Percentiles rank a stretch among this genome's conserved stretches.
phyloP scores from a whole-genome alignment of 2,888 invertebrate genomes.

The Artemia sinica region DNA sequence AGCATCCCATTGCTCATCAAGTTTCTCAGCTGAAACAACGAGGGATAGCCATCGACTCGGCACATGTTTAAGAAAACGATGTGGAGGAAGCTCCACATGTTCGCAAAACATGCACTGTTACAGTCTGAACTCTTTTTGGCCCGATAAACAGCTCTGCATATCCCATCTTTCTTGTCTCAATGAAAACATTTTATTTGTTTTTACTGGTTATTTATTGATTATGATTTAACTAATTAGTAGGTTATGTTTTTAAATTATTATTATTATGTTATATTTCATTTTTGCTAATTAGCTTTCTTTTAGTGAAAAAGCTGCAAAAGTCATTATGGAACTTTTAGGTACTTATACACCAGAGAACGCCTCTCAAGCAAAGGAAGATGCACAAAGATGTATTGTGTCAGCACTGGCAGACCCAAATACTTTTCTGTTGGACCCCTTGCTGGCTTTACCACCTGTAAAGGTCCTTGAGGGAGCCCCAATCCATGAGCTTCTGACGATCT shows the following conservation, averaged over 20 bases:
- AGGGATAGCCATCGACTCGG: no score
- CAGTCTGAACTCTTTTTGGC: no score
- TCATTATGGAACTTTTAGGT: slow-evolving; percentile 88
- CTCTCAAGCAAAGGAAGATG: slow-evolving; percentile 87
- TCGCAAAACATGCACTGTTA: no score
- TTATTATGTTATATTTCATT: slow-evolving; percentile 9
- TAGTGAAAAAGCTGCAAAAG: slow-evolving; percentile 79
- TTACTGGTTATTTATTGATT: slow-evolving; percentile 13
- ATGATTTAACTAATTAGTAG: slow-evolving; percentile 24
- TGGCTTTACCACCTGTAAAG: slow-evolving; percentile 80
- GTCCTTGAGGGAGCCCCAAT: slow-evolving; percentile 60
- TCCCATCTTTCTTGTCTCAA: slow-evolving; percentile 16
- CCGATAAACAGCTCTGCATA: slow-evolving; percentile 11
- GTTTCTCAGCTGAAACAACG: no score
- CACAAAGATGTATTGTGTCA: slow-evolving; percentile 84
- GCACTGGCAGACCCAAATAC: slow-evolving; percentile 88
- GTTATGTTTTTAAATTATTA: not conserved
- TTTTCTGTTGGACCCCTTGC: slow-evolving; percentile 81
- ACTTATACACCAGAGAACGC: slow-evolving; percentile 96
- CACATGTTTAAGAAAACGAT: no score
- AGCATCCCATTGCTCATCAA: no score
- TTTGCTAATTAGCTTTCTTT: slow-evolving; percentile 24
- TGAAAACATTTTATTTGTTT: slow-evolving; percentile 2
- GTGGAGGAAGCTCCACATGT: no score
- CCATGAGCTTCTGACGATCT: slow-evolving; percentile 79